These are phyloP conservation scores for Baccha elongata DNA, from an alignment of 2,888 invertebrate genomes.

Conservation along the genomic window DNA sequence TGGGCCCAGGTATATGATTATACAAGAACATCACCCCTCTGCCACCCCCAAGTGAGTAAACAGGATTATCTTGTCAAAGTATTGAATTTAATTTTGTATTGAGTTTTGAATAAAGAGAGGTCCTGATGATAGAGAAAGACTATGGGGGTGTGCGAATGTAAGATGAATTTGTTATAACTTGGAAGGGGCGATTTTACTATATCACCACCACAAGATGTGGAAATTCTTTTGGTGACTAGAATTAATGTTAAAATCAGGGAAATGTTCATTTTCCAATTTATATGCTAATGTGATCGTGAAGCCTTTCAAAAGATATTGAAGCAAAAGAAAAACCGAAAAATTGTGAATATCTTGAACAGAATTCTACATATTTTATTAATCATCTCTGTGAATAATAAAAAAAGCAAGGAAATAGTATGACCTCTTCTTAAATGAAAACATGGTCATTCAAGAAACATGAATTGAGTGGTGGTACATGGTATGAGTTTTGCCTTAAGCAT, in stretches of 20 bases:
- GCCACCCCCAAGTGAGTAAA: constrained; percentile 36
- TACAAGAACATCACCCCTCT: constrained; percentile 27
- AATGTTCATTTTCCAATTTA: constrained; percentile 69
- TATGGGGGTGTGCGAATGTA: constrained; percentile 28
- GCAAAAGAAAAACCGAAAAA: constrained; percentile 16
- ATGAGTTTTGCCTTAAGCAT: neutral
- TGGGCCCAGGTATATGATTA: constrained; percentile 19
- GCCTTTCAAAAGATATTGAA: constrained; percentile 45
- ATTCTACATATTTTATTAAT: constrained; percentile 12
- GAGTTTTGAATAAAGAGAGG: constrained; percentile 31
- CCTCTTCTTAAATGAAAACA: neutral
- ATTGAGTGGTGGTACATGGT: neutral
- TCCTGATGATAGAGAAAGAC: neutral
- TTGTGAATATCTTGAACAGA: constrained; percentile 7
- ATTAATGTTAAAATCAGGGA: constrained; percentile 66
- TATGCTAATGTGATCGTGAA: constrained; percentile 63
- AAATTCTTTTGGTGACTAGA: constrained; percentile 61
- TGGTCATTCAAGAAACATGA: constrained; percentile 1
- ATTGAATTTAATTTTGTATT: constrained; percentile 72
- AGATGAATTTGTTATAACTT: constrained; percentile 37
- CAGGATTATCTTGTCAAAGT: constrained; percentile 73
- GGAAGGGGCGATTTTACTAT: neutral
- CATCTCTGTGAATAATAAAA: constrained; percentile 1
- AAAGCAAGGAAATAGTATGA: neutral
- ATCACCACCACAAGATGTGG: constrained; percentile 36